Percentiles rank a stretch among this genome's conserved stretches.
Evolutionary conservation across 1,140 invertebrate genomes (phyloP).

Genomic region (Zaprionus ghesquierei): DNA sequence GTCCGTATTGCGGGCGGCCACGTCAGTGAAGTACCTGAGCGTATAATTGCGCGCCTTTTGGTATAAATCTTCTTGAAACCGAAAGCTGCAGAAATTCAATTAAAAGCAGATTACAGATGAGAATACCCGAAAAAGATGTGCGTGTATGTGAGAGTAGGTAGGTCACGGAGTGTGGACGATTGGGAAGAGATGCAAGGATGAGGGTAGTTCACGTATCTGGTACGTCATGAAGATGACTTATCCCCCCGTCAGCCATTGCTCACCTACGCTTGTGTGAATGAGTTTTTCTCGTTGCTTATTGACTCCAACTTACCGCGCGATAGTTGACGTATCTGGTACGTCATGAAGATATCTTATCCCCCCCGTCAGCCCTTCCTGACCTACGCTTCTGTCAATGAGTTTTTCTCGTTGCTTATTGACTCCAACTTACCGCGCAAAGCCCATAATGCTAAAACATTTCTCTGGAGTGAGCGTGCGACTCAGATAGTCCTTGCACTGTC

Average conservation of each 20-base stretch:
- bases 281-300: not conserved
- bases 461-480: no score
- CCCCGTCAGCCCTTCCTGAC: no score
- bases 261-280: no score
- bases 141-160: not conserved
- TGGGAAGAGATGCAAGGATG: not conserved
- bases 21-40: constrained; percentile 89
- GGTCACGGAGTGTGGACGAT: not conserved
- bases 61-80: constrained; percentile 87
- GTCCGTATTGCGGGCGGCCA: constrained; percentile 88
- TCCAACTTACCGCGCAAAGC: no score
- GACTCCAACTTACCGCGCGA: constrained; percentile 81
- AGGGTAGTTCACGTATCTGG: not conserved
- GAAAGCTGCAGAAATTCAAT: constrained; percentile 56
- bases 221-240: not conserved
- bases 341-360: no score
- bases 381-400: no score
- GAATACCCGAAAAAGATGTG: not conserved
- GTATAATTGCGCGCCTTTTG: constrained; percentile 87
- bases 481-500: no score
- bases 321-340: no score
- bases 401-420: no score
- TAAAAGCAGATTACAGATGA: constrained; percentile 42
- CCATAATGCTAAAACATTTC: no score
- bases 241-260: not conserved